Conservation (phyloP, 2,797 vertebrate species). For the Numenius phaeopus region DNA sequence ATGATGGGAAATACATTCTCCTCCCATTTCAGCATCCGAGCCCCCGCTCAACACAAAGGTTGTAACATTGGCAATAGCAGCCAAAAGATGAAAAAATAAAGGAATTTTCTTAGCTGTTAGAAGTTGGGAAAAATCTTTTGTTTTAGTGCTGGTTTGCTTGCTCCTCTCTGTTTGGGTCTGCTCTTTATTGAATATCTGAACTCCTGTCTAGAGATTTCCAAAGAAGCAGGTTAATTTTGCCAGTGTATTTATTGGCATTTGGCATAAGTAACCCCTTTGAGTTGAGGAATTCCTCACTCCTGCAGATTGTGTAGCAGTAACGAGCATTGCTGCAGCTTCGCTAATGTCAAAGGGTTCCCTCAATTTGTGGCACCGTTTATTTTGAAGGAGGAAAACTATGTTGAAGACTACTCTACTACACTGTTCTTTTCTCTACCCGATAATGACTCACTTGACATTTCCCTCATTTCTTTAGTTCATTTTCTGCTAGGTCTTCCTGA, state of each 20-base stretch:
- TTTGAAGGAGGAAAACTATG: constrained; percentile 11
- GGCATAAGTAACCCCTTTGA: not conserved
- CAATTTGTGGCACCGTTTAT: constrained; percentile 22
- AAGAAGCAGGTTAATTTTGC: not conserved
- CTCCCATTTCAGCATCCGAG: not conserved
- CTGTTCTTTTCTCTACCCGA: not conserved
- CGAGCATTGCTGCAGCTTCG: not conserved
- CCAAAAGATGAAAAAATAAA: not conserved
- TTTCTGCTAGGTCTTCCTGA: not conserved
- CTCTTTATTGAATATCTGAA: not conserved
- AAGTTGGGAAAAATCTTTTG: not conserved
- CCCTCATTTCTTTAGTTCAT: not conserved
- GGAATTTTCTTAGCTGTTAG: not conserved
- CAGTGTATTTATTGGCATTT: not conserved
- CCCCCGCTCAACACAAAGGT: not conserved
- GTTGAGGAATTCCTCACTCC: not conserved
- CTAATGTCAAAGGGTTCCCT: constrained; percentile 29
- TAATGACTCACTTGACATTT: constrained; percentile 56
- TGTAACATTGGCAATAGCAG: not conserved
- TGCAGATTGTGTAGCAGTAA: not conserved
- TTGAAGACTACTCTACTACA: constrained; percentile 23
- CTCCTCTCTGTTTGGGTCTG: not conserved
- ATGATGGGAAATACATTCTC: not conserved
- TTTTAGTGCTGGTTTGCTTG: not conserved
- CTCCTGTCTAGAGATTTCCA: not conserved